phyloP scores from a whole-genome alignment of 2,113 vertebrate genomes.

The Ophthalmolycus amberensis region DNA sequence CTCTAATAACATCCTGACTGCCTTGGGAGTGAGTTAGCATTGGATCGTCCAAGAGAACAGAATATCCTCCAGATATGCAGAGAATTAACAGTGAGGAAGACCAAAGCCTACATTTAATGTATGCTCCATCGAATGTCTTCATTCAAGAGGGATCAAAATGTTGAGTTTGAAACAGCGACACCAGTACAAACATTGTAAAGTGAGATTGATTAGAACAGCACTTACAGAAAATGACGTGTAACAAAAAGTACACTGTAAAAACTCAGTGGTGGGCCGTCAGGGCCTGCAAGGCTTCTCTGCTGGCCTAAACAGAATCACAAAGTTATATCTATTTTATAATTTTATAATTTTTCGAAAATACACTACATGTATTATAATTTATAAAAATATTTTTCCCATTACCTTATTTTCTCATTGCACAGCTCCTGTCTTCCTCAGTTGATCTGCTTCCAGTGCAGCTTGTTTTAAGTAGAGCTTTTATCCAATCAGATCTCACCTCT shows the following conservation, averaged over 20 bases:
- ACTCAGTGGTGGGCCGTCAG: background rate
- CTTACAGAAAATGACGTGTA: background rate
- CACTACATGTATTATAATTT: no score
- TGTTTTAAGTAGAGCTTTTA: no score
- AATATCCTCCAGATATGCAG: background rate
- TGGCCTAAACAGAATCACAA: no score
- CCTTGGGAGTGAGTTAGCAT: background rate
- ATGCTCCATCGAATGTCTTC: background rate
- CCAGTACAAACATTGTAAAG: background rate
- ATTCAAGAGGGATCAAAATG: background rate
- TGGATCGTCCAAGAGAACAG: background rate
- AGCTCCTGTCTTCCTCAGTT: no score
- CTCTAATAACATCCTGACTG: slow-evolving; percentile 30
- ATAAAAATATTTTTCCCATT: no score
- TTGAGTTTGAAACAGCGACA: background rate
- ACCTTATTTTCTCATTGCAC: no score
- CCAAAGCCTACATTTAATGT: background rate
- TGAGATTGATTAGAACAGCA: background rate
- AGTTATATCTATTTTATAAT: no score
- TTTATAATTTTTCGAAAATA: no score
- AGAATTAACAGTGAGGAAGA: background rate
- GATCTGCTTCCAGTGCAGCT: no score
- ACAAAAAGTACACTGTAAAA: background rate
- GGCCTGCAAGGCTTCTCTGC: no score
- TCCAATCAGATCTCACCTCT: no score